phyloP scores from a whole-genome alignment of 2,797 vertebrate genomes.

The Mus minutoides region DNA sequence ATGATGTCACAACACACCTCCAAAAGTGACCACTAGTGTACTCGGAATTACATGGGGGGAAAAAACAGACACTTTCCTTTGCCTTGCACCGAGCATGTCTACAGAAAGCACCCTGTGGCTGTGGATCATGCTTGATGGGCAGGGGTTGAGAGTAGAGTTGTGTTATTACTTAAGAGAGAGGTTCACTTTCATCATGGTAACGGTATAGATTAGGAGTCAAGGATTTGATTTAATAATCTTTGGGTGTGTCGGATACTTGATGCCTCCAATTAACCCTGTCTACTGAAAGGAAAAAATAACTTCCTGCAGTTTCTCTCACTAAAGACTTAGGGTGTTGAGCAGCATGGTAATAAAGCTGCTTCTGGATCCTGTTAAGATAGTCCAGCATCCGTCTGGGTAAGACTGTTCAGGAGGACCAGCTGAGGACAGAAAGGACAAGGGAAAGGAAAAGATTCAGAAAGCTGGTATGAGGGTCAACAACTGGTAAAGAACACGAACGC shows the following conservation, averaged over 20 bases:
- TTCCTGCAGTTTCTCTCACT: constrained; percentile 48
- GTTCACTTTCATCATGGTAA: constrained; percentile 59
- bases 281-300: constrained; percentile 61
- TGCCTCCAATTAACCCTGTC: constrained; percentile 58
- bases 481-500: background rate
- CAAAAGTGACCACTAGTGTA: background rate
- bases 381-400: background rate
- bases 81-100: background rate
- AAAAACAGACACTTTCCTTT: background rate
- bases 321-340: constrained; percentile 33
- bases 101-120: background rate
- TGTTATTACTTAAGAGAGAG: constrained; percentile 55
- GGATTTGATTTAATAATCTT: constrained; percentile 61
- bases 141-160: background rate
- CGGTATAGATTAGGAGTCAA: constrained; percentile 52
- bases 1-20: background rate
- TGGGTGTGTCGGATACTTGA: constrained; percentile 64
- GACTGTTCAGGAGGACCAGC: background rate
- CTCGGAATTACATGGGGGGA: background rate
- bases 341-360: background rate
- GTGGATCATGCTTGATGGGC: background rate
- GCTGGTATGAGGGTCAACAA: background rate
- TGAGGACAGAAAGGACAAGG: background rate
- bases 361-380: background rate
- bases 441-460: background rate